Conservation (phyloP, 2,888 invertebrate species). For the Acrobasis suavella region DNA sequence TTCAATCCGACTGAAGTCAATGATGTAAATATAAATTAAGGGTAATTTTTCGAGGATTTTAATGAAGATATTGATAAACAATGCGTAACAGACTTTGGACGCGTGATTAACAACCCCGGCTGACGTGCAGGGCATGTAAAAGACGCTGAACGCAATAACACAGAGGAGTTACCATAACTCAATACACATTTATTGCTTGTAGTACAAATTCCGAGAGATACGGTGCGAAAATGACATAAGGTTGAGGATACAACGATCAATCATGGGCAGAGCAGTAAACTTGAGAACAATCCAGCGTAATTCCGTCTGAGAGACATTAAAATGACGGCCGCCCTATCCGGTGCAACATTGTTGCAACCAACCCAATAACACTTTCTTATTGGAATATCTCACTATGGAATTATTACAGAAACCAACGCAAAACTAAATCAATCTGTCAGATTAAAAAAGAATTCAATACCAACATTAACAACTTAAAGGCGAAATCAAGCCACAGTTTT, state of each 20-base stretch:
- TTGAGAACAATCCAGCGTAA: constrained; percentile 82
- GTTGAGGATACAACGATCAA: constrained; percentile 80
- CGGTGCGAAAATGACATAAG: constrained; percentile 79
- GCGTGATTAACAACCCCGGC: constrained; percentile 33
- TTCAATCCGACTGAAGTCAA: constrained; percentile 26
- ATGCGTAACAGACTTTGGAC: constrained; percentile 26
- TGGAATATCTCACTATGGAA: constrained; percentile 44
- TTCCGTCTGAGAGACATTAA: constrained; percentile 82
- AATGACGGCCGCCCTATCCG: constrained; percentile 81
- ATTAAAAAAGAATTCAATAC: neutral
- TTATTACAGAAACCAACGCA: constrained; percentile 8
- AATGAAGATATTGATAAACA: constrained; percentile 20
- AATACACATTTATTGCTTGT: constrained; percentile 74
- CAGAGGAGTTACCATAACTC: constrained; percentile 70
- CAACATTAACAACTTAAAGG: neutral
- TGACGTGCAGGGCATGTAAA: constrained; percentile 37
- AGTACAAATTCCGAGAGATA: constrained; percentile 75
- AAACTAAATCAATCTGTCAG: neutral
- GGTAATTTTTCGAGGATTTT: neutral
- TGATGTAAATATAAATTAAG: constrained; percentile 5
- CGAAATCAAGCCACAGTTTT: constrained; percentile 10
- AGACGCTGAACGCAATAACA: constrained; percentile 54
- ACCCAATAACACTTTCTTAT: constrained; percentile 56
- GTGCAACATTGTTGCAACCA: constrained; percentile 74
- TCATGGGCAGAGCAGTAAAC: constrained; percentile 78